Percentiles rank a stretch among this genome's conserved stretches.
phyloP scores from a whole-genome alignment of 2,888 invertebrate species.

The Antheraea yamamai region DNA sequence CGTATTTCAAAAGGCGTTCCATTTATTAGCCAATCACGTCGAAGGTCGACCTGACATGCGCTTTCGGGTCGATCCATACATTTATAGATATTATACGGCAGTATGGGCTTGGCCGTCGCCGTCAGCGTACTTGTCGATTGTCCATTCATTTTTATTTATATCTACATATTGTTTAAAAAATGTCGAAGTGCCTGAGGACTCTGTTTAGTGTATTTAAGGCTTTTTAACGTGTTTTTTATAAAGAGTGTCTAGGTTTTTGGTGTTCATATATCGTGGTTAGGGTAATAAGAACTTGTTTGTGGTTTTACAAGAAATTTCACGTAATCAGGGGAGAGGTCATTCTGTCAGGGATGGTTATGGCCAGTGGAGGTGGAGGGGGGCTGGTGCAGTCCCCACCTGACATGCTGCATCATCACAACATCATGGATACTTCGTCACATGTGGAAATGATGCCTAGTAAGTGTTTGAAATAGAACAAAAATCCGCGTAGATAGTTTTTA shows the following conservation, averaged over 20 bases:
- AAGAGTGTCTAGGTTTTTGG: slow-evolving; percentile 21
- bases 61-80: slow-evolving; percentile 76
- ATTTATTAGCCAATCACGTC: slow-evolving; percentile 56
- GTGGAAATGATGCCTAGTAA: slow-evolving; percentile 80
- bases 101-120: slow-evolving; percentile 75
- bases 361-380: slow-evolving; percentile 76
- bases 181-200: slow-evolving; percentile 72
- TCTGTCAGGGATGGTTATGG: slow-evolving; percentile 76
- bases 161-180: slow-evolving; percentile 54
- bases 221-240: slow-evolving; percentile 26
- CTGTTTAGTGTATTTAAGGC: slow-evolving; percentile 24
- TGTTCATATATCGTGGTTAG: slow-evolving; percentile 15
- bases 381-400: slow-evolving; percentile 81
- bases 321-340: slow-evolving; percentile 12
- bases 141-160: slow-evolving; percentile 41
- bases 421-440: slow-evolving; percentile 78
- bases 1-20: slow-evolving; percentile 69
- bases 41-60: slow-evolving; percentile 68
- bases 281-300: slow-evolving; percentile 9
- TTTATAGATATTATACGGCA: slow-evolving; percentile 78
- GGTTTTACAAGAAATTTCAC: not conserved
- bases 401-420: slow-evolving; percentile 77
- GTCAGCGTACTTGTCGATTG: slow-evolving; percentile 56
- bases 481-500: not conserved
- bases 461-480: slow-evolving; percentile 34